phyloP scores from a whole-genome alignment of 2,797 vertebrate species.

The Setipinna tenuifilis region DNA sequence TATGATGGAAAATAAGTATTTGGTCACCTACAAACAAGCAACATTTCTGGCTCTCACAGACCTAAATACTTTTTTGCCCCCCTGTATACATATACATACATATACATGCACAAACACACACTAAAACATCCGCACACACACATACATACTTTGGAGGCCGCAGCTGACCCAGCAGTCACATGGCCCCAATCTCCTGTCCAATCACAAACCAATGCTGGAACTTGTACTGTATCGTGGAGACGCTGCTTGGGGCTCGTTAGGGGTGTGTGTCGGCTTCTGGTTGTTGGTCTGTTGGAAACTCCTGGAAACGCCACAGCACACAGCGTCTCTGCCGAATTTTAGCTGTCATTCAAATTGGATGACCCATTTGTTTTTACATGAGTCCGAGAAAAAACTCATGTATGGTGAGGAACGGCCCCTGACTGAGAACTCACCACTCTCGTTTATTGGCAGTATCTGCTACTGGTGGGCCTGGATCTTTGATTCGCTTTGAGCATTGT shows the following conservation, averaged over 20 bases:
- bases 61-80: too few relatives aligned
- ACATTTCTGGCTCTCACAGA: too few relatives aligned
- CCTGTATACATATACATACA: too few relatives aligned
- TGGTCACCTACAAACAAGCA: too few relatives aligned
- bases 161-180: constrained; percentile 13
- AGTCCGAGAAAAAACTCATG: not conserved
- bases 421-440: constrained; percentile 52
- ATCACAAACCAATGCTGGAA: constrained; percentile 53
- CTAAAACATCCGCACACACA: not conserved
- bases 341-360: constrained; percentile 40
- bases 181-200: constrained; percentile 32
- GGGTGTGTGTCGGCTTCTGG: too few relatives aligned
- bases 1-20: too few relatives aligned
- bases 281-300: too few relatives aligned
- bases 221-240: constrained; percentile 34
- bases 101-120: not conserved
- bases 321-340: constrained; percentile 25
- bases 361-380: constrained; percentile 14
- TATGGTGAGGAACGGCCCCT: constrained; percentile 40
- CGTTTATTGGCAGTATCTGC: constrained; percentile 83
- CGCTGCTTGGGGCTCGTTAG: not conserved
- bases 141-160: not conserved
- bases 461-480: constrained; percentile 50
- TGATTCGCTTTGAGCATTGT: not conserved
- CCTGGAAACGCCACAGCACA: not conserved